These are phyloP conservation scores for Dicyrtomina minuta DNA, from an alignment of 2,888 invertebrate genomes.

Conservation along the genomic window DNA sequence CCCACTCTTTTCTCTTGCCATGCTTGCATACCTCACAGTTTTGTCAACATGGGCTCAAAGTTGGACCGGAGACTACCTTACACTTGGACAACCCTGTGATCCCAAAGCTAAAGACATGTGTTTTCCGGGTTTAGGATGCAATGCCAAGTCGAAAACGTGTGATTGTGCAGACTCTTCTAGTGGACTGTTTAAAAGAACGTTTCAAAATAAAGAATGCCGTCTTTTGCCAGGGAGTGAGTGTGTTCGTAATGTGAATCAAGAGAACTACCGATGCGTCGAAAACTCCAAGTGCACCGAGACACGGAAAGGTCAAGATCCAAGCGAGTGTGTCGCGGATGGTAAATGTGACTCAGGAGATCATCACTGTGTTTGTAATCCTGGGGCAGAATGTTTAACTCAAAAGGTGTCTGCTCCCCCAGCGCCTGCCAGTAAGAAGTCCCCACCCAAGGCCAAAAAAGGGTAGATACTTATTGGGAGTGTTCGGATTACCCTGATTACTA, in stretches of 20 bases:
- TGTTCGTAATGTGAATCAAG: slow-evolving; percentile 15
- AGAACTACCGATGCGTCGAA: slow-evolving; percentile 27
- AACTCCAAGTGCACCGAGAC: slow-evolving; percentile 24
- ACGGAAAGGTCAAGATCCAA: neutral
- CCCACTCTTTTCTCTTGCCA: no score
- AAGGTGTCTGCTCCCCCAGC: neutral
- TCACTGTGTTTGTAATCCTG: slow-evolving; percentile 3
- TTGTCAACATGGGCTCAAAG: neutral
- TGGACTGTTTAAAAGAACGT: slow-evolving; percentile 28
- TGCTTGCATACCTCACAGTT: no score
- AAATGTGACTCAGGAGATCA: slow-evolving; percentile 24
- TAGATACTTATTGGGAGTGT: no score
- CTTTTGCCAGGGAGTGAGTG: slow-evolving; percentile 18
- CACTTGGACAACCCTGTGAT: neutral
- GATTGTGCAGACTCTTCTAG: slow-evolving; percentile 24
- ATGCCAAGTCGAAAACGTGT: slow-evolving; percentile 15
- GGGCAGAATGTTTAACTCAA: slow-evolving; percentile 4
- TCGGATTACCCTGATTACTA: no score
- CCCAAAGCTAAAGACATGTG: no score
- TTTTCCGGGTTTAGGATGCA: slow-evolving; percentile 18
- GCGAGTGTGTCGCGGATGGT: slow-evolving; percentile 16
- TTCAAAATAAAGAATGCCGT: slow-evolving; percentile 18
- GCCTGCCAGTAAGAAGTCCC: no score
- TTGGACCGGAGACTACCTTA: neutral
- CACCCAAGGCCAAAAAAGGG: no score